phyloP scores from a whole-genome alignment of 35 echinoderm and acorn worm species.

The Patiria miniata region DNA sequence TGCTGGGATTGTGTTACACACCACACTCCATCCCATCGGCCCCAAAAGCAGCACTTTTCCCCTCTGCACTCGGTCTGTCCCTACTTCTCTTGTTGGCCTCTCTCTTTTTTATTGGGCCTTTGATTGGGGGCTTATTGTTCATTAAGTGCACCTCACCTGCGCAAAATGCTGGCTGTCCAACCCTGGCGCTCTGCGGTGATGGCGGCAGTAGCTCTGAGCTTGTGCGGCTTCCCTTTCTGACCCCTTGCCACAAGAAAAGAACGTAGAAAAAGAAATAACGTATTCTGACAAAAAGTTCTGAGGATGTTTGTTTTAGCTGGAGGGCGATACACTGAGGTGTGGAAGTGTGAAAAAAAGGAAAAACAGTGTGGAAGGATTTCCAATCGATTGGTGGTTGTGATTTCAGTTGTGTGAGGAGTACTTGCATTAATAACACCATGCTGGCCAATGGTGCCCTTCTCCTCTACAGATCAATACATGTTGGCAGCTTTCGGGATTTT shows the following conservation, averaged over 20 bases:
- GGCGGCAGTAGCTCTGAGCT: not conserved
- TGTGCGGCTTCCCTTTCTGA: no score
- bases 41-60: conserved; percentile 4
- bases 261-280: not conserved
- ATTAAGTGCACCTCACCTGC: conserved; percentile 12
- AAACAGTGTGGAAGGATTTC: conserved; percentile 18
- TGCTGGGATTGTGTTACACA: conserved; percentile 11
- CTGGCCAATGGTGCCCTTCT: not conserved
- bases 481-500: no score
- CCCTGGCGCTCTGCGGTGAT: not conserved
- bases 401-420: conserved; percentile 10
- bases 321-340: conserved; percentile 15
- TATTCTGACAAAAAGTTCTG: conserved; percentile 15
- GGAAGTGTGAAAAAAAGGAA: not conserved
- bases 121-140: not conserved
- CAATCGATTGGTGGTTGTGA: conserved; percentile 25
- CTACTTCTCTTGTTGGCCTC: not conserved
- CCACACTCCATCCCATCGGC: not conserved
- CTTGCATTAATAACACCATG: conserved; percentile 3
- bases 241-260: no score
- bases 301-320: conserved; percentile 13
- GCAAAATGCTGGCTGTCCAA: not conserved
- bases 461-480: not conserved
- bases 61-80: not conserved
- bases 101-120: not conserved